phyloP scores from a whole-genome alignment of 2,797 vertebrate genomes.

The Spizella passerina region DNA sequence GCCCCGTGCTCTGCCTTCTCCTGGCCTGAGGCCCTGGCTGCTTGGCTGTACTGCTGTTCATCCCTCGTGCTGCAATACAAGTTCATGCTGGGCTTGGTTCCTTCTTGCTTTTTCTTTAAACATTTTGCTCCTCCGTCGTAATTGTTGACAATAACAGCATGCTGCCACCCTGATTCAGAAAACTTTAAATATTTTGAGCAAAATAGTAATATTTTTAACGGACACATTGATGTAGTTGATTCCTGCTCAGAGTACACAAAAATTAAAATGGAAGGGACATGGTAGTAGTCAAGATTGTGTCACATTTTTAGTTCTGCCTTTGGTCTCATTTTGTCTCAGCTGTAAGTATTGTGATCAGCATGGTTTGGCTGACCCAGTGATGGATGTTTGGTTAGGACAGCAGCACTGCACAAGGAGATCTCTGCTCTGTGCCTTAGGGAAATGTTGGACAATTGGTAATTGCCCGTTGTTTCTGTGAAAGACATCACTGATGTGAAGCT shows the following conservation, averaged over 20 bases:
- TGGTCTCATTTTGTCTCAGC: not conserved
- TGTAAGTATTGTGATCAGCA: not conserved
- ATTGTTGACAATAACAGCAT: not conserved
- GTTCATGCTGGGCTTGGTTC: not conserved
- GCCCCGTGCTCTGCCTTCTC: not conserved
- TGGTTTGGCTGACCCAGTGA: not conserved
- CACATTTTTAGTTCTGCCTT: not conserved
- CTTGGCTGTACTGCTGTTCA: not conserved
- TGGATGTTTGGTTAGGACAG: not conserved
- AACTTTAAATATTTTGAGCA: not conserved
- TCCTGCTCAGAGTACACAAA: not conserved
- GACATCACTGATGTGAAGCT: not conserved
- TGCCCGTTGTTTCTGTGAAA: not conserved
- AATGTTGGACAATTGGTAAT: not conserved
- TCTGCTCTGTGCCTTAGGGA: not conserved
- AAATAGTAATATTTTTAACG: not conserved
- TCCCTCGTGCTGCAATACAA: not conserved
- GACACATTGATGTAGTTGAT: not conserved
- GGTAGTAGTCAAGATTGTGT: not conserved
- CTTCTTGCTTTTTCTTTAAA: not conserved
- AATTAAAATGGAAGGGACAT: not conserved
- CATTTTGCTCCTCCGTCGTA: not conserved
- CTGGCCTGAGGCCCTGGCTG: not conserved
- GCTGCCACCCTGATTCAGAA: not conserved
- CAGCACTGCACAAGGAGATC: not conserved